Percentiles rank a stretch among this genome's conserved stretches.
phyloP scores from a whole-genome alignment of 2,113 vertebrate species.

The Fregata magnificens region DNA sequence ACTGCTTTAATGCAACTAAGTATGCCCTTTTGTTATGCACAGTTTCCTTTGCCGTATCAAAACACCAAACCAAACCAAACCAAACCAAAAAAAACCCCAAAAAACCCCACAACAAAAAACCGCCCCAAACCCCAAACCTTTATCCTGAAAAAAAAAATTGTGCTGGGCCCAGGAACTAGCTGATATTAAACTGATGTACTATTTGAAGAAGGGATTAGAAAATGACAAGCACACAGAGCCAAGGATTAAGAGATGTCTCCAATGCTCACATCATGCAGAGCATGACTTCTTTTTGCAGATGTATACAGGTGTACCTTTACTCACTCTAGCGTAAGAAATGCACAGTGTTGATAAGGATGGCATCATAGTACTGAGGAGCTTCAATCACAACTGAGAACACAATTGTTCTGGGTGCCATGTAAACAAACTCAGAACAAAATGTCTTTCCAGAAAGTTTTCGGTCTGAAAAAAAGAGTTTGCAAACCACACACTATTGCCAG shows the following conservation, averaged over 20 bases:
- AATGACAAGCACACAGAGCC: background rate
- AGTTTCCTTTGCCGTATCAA: background rate
- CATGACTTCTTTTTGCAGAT: background rate
- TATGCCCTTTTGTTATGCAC: background rate
- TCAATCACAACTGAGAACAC: background rate
- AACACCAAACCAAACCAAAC: too few relatives aligned
- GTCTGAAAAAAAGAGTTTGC: background rate
- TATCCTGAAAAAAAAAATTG: background rate
- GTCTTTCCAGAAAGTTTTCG: background rate
- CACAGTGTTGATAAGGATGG: background rate
- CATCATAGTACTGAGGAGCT: background rate
- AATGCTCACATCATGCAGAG: background rate
- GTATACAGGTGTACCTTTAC: background rate
- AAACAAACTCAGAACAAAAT: background rate
- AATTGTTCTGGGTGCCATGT: background rate
- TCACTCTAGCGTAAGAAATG: background rate
- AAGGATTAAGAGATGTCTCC: background rate
- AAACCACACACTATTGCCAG: background rate
- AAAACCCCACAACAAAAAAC: background rate
- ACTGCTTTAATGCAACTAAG: background rate
- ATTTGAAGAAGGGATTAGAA: background rate
- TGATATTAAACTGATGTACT: background rate
- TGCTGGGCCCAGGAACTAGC: background rate
- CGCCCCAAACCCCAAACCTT: background rate
- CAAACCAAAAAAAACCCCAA: background rate